Base-by-base conservation (phyloP, 2,888 invertebrate genomes). In the Furcula furcula region DNA sequence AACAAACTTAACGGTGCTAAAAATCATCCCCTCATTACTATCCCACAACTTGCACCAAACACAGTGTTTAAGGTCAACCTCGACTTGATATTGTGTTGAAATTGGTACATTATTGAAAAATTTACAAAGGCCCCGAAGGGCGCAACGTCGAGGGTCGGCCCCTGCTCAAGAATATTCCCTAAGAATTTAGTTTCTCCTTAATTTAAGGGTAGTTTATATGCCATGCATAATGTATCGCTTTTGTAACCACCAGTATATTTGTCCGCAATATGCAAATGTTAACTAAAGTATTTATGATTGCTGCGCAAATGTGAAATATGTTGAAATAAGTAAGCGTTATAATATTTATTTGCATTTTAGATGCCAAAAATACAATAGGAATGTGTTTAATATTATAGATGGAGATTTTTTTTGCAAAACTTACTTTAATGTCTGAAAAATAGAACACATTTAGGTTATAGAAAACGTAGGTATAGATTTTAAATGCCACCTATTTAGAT, bases 71-170 rank as follows among this genome's bases (percentile, higher is more conserved):
- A 67, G 72, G 73, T 73, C 66, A 68, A 65, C 56, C 56, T 50
- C 52, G 65, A 67, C 60, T 59, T 58, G 65, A 66, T 73, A 66
- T 70, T 66, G 60, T 66, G 68, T 65, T 55, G 65, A 67, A 71
- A 71, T 71, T 68, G 71, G 66, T 65, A 59, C 50, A 66, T 70
- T 69, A 67, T 71, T 71, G 63, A 59, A 68, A 64, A 65, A 59
- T 63, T 55, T 67, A 65, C 59, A 62, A 62, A 62, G 42, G 49
- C 46, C 40, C 42, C 48, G 43, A 51, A 63, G 57, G 61, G 56
- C 40, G 37, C 40, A 31, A 41, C 32, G 29, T 32, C 16, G 44
- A 56, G 58, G 58, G 55, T 48, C n/a, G 33, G 31, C 40, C 36
- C 48, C 54, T 40, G 40, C 37, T 32, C 42, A 38, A 50, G 46